A percentile compares a stretch with the other conserved stretches of the same genome.
These are phyloP conservation scores for Dastarcus helophoroides DNA, from an alignment of 2,888 invertebrate species.

Conservation along the genomic window DNA sequence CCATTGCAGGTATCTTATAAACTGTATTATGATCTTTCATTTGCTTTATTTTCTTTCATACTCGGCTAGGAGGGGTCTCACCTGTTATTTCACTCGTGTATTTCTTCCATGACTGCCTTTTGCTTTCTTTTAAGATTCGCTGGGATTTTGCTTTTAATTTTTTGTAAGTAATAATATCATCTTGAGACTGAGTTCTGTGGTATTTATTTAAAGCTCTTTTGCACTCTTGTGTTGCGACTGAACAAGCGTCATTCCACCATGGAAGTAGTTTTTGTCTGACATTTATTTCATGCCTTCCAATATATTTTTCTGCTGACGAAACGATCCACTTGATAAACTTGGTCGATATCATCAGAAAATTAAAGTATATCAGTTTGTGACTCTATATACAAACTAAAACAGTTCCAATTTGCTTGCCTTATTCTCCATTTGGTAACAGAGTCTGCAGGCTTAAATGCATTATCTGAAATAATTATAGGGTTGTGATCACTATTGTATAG, in stretches of 20 bases:
- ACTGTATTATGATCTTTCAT: no score
- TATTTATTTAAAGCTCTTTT: conserved; percentile 13
- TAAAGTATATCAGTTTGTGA: neutral
- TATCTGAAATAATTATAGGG: conserved; percentile 10
- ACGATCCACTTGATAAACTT: conserved; percentile 3
- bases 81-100: no score
- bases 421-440: conserved; percentile 7
- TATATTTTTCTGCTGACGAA: conserved; percentile 6
- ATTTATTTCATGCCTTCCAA: conserved; percentile 4
- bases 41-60: no score
- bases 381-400: conserved; percentile 2
- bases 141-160: no score
- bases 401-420: conserved; percentile 8
- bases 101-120: no score
- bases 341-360: conserved; percentile 4
- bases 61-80: no score
- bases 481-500: conserved; percentile 10
- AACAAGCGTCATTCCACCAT: conserved; percentile 14
- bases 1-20: no score
- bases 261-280: conserved; percentile 8
- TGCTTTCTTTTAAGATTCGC: no score
- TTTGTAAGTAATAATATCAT: no score
- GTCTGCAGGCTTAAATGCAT: neutral
- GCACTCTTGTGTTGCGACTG: conserved; percentile 8
- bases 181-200: no score